A percentile compares a stretch with the other conserved stretches of the same genome.
phyloP scores from a whole-genome alignment of 37 sponge, comb jelly and placozoan genomes.

The Theonella swinhoei region DNA sequence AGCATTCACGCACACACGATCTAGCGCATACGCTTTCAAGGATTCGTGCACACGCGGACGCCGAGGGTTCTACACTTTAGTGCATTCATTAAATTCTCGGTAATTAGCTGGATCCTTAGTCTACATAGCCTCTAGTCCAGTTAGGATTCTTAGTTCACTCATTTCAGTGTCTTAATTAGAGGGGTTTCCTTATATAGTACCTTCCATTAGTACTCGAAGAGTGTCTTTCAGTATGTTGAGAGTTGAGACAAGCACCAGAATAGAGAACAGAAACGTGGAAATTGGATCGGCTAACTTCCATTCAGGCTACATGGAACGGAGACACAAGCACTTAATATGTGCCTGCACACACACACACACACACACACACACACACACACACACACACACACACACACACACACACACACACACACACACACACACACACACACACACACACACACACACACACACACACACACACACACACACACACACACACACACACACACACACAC shows the following conservation, averaged over 20 bases:
- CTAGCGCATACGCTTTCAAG: too few species aligned
- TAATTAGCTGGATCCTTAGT: not conserved
- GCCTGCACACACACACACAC: too few species aligned
- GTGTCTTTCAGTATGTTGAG: constrained; percentile 91
- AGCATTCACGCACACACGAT: too few species aligned
- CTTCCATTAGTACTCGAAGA: constrained; percentile 96
- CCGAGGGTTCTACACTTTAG: too few species aligned
- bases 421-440: not conserved
- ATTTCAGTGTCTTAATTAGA: too few species aligned
- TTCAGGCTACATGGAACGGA: constrained; percentile 73
- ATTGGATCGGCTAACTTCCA: constrained; percentile 96
- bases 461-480: too few species aligned
- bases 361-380: too few species aligned
- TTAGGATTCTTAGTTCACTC: not conserved
- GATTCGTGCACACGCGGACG: too few species aligned
- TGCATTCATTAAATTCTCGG: not conserved
- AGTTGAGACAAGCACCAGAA: constrained; percentile 90
- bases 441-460: not conserved
- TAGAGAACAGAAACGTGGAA: constrained; percentile 94
- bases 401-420: not conserved
- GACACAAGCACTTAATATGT: too few species aligned
- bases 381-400: too few species aligned
- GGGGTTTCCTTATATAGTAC: constrained; percentile 44
- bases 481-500: constrained; percentile 3
- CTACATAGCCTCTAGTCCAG: not conserved